These are phyloP conservation scores for Aspiorhynchus laticeps DNA, from an alignment of 2,113 vertebrate species.

Conservation along the genomic window DNA sequence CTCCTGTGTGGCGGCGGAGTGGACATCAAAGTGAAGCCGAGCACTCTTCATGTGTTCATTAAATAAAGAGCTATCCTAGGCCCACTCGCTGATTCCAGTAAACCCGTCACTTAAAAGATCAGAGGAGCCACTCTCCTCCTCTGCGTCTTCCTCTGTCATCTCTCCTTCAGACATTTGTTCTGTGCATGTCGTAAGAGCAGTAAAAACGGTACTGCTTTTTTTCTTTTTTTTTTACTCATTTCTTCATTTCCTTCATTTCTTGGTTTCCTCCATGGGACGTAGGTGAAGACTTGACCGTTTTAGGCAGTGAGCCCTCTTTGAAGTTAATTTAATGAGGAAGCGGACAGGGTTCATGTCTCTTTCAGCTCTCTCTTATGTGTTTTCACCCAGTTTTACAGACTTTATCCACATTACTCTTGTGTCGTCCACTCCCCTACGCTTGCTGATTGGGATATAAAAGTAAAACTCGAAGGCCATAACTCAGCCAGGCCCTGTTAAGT, in stretches of 20 bases:
- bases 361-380: neutral
- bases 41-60: constrained; percentile 61
- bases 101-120: constrained; percentile 63
- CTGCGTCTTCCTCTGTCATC: constrained; percentile 53
- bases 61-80: constrained; percentile 56
- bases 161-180: constrained; percentile 52
- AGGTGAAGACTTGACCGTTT: constrained; percentile 54
- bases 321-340: constrained; percentile 68
- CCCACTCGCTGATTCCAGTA: constrained; percentile 58
- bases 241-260: constrained; percentile 49
- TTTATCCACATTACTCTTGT: constrained; percentile 10
- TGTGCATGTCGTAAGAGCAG: constrained; percentile 39
- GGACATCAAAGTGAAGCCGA: constrained; percentile 67
- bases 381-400: constrained; percentile 36
- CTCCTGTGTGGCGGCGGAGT: constrained; percentile 57
- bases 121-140: constrained; percentile 47
- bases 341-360: constrained; percentile 54
- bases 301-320: constrained; percentile 66
- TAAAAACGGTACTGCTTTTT: neutral
- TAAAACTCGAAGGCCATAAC: constrained; percentile 40
- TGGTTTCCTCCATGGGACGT: constrained; percentile 47
- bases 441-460: constrained; percentile 44
- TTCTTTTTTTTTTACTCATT: constrained; percentile 26
- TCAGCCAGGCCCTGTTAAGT: constrained; percentile 57
- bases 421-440: neutral